These are phyloP conservation scores for Megamerina dolium DNA, from an alignment of 2,888 invertebrate genomes.

Conservation along the genomic window DNA sequence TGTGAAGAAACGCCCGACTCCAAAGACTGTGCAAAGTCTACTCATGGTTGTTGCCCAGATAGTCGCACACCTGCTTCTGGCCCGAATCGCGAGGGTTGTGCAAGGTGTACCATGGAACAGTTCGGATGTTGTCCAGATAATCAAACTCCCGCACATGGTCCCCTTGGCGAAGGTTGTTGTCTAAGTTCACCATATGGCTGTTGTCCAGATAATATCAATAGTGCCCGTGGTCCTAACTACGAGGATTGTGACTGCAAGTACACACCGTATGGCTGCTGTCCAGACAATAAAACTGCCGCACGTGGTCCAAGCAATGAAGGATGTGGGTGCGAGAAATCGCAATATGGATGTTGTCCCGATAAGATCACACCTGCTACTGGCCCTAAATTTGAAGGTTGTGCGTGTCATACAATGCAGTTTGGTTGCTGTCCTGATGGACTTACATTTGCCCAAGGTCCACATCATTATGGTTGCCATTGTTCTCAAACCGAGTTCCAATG, in stretches of 20 bases:
- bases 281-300: slow-evolving; percentile 73
- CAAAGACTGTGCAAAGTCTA: slow-evolving; percentile 52
- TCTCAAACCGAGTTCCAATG: slow-evolving; percentile 71
- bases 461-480: slow-evolving; percentile 72
- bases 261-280: slow-evolving; percentile 77
- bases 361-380: slow-evolving; percentile 70
- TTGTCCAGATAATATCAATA: slow-evolving; percentile 79
- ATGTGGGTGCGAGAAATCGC: slow-evolving; percentile 70
- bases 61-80: slow-evolving; percentile 62
- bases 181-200: slow-evolving; percentile 71
- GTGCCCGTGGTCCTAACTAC: slow-evolving; percentile 71
- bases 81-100: slow-evolving; percentile 67
- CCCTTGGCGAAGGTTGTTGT: slow-evolving; percentile 76
- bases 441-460: slow-evolving; percentile 67
- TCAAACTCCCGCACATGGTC: slow-evolving; percentile 78
- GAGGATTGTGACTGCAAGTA: slow-evolving; percentile 76
- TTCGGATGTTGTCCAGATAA: slow-evolving; percentile 87
- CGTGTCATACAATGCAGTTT: slow-evolving; percentile 78
- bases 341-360: slow-evolving; percentile 81
- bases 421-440: slow-evolving; percentile 86
- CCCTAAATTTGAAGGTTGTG: slow-evolving; percentile 73
- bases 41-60: slow-evolving; percentile 74
- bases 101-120: slow-evolving; percentile 60
- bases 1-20: slow-evolving; percentile 28
- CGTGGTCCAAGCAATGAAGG: slow-evolving; percentile 73